Base-by-base conservation (phyloP, 2,888 invertebrate genomes). In the Drosophila mettleri region DNA sequence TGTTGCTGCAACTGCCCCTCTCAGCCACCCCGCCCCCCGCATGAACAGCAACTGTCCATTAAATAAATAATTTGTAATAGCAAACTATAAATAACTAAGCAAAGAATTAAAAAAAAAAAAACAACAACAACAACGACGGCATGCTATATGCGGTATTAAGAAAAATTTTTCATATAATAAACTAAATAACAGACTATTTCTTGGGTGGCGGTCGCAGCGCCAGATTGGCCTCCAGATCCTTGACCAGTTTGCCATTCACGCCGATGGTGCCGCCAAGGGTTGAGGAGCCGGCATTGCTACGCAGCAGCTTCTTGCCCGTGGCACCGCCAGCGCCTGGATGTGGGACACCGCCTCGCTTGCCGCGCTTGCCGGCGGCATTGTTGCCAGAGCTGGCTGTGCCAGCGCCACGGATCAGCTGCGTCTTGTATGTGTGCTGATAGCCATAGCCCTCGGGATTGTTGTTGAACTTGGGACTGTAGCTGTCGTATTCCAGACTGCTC, bases 391-490 rank as follows among this genome's bases (percentile, higher is more conserved):
- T 22, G 33, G 33, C 7, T 7, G 41, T 24, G 43, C 43, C 54
- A 8, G 71, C 72, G 55, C 81, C 86, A 3, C 85, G 80, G 51
- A 78, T 7, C 27, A 80, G 54, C 34, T 80, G 78, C 14, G 71
- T 60, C 69, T 90, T 90, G 57, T 91, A 91, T 10, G 90, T 89
- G 36, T 92, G 91, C 70, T 92, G 92, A 31, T 92, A 92, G 52
- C 92, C 92, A 66, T 91, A 91, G 2, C 91, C 91, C 59, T 92
- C 92, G 8, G 92, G 92, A 77, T 92, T 92, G 38, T 92, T 91
- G 51, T 92, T 92, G 54, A 85, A 92, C 71, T 91, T 92, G 16
- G 92, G 92, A 69, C 86, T 92, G 54, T 92, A 92, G 52, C 91
- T 92, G 49, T 92, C 92, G 48, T 86, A 90, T 9, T 90, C 90